Evolutionary conservation across 2,888 invertebrate genomes (phyloP).

Genomic region (Merodon equestris): DNA sequence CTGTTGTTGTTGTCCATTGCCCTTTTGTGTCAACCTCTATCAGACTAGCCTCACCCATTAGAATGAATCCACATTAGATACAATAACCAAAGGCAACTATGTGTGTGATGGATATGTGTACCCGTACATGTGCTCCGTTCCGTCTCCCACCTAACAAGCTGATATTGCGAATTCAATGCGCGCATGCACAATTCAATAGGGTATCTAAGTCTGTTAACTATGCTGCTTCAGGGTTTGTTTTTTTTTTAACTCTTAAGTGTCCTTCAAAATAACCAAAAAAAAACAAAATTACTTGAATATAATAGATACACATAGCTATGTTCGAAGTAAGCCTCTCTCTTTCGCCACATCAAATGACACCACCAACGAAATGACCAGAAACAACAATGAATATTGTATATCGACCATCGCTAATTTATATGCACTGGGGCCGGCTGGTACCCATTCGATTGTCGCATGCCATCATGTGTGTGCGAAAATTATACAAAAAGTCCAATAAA

Average conservation of each 20-base stretch:
- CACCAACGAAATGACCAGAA: constrained; percentile 55
- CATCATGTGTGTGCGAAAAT: constrained; percentile 67
- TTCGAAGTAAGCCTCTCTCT: constrained; percentile 8
- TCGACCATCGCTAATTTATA: constrained; percentile 67
- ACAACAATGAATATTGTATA: constrained; percentile 44
- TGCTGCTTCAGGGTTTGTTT: constrained; percentile 32
- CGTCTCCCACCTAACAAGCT: constrained; percentile 53
- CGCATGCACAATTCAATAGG: constrained; percentile 66
- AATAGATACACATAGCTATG: background rate
- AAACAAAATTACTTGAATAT: constrained; percentile 2
- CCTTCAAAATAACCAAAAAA: constrained; percentile 63
- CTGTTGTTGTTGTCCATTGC: constrained; percentile 63
- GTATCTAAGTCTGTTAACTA: constrained; percentile 57
- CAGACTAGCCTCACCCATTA: constrained; percentile 64
- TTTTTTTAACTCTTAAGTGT: constrained; percentile 41
- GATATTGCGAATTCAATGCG: constrained; percentile 66
- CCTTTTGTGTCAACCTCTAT: constrained; percentile 68
- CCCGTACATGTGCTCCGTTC: constrained; percentile 43
- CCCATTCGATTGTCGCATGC: constrained; percentile 65
- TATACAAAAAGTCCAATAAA: too few relatives aligned
- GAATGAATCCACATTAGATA: constrained; percentile 6
- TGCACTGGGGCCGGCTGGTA: constrained; percentile 60
- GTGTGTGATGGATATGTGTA: constrained; percentile 4
- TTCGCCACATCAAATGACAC: constrained; percentile 38
- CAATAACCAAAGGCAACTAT: constrained; percentile 1